Evolutionary conservation across 1,140 invertebrate species (phyloP), one percentile per base, ranked within the genome.

Genomic region (Zaprionus inermis): DNA sequence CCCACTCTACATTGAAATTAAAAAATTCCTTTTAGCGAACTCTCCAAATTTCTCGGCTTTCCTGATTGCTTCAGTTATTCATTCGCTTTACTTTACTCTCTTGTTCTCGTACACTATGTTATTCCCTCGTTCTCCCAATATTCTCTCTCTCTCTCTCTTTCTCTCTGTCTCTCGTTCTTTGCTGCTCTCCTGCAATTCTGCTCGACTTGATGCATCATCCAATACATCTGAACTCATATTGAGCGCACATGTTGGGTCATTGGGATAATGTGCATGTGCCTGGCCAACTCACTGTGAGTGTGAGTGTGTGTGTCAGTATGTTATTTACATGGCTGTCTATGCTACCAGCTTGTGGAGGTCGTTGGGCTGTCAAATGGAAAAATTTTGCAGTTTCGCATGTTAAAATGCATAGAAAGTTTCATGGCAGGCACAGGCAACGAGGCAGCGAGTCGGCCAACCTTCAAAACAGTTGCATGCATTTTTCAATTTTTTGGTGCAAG

Each of bases 381-480:
- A 73, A 67, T 72, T 56, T 61, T 69, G 72, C 41, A 61, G 57
- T 69, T 69, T 72, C 65, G 51, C 71, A 72, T 63, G 32, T 41
- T 59, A 58, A 63, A 67, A 71, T 67, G 36, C 30, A 73, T 57
- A 36, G 61, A 57, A 66, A 75, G 11, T 64, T 54, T 49, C 34
- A 44, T 44, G 71, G 60, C 60, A 18, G 46, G 76, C 80, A 80
- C 80, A 80, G 22, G 51, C 49, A 34, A 28, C 24, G 3, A 28
- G 24, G 22, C 38, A 32, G 51, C 58, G 44, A 18, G 24, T 20
- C 51, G 24, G 24, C 44, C 80, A 88, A 89, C 84, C 84, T 88
- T 88, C 84, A 88, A 88, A 83, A 89, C 80, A 83, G 84, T 88
- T 89, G 84, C 84, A 80, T 88, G 77, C 77, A 89, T 89, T 89